phyloP scores from a whole-genome alignment of 1,140 invertebrate species.

The Laupala kohalensis region DNA sequence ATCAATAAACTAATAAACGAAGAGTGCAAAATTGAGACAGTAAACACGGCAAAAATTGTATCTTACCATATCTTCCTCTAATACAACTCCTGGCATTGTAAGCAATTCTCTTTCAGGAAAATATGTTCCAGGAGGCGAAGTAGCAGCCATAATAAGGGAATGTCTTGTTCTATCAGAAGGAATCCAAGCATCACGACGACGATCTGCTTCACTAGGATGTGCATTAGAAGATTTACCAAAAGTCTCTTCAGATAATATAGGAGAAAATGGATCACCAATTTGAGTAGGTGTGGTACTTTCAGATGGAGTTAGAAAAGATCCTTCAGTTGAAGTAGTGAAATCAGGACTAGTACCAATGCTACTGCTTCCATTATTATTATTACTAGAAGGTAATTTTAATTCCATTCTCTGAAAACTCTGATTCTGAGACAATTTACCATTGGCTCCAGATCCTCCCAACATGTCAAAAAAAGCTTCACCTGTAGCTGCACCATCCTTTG shows the following conservation, averaged over 20 bases:
- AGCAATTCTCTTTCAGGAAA: slow-evolving; percentile 50
- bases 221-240: background rate
- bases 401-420: slow-evolving; percentile 3
- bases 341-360: slow-evolving; percentile 15
- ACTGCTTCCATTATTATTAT: slow-evolving; percentile 6
- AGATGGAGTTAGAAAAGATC: slow-evolving; percentile 11
- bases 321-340: slow-evolving; percentile 13
- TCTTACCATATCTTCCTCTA: slow-evolving; percentile 54
- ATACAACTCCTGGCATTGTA: slow-evolving; percentile 56
- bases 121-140: slow-evolving; percentile 47
- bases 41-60: background rate
- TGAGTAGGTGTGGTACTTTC: slow-evolving; percentile 10
- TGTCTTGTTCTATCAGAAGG: slow-evolving; percentile 50
- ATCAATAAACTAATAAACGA: no score
- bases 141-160: slow-evolving; percentile 44
- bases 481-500: slow-evolving; percentile 6
- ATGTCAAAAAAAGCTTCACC: slow-evolving; percentile 20
- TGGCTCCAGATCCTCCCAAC: slow-evolving; percentile 9
- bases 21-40: no score
- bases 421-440: background rate
- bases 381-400: slow-evolving; percentile 7
- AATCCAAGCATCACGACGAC: slow-evolving; percentile 62
- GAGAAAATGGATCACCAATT: slow-evolving; percentile 7
- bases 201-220: slow-evolving; percentile 35
- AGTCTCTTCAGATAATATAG: slow-evolving; percentile 2